Percentiles rank a stretch among this genome's conserved stretches.
These are phyloP conservation scores for Montipora capricornis DNA, from an alignment of 64 coral and sea anemone genomes.

Conservation along the genomic window DNA sequence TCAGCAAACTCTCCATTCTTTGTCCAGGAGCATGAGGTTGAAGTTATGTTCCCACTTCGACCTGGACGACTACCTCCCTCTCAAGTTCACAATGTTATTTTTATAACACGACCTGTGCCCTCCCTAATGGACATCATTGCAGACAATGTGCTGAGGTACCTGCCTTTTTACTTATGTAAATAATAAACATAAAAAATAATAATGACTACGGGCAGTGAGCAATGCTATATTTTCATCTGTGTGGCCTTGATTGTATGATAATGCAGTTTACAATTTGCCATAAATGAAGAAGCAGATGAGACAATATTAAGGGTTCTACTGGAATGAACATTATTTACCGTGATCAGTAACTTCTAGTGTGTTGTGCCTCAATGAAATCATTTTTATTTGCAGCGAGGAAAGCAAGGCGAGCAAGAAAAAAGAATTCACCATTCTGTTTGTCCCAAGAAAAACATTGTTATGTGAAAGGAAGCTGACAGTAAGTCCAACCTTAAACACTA, in stretches of 20 bases:
- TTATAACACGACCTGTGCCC: slow-evolving; percentile 92
- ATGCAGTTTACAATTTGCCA: not conserved
- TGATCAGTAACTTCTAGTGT: not conserved
- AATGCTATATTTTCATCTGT: too few species aligned
- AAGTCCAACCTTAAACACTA: not conserved
- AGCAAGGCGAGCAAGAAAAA: slow-evolving; percentile 88
- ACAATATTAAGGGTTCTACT: not conserved
- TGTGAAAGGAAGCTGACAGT: slow-evolving; percentile 88
- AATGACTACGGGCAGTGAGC: too few species aligned
- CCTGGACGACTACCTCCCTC: slow-evolving; percentile 78
- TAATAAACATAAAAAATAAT: too few species aligned
- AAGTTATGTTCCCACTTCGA: slow-evolving; percentile 90
- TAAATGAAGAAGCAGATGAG: not conserved
- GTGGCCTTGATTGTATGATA: not conserved
- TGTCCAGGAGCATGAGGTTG: slow-evolving; percentile 97
- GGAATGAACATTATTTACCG: not conserved
- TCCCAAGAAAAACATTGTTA: slow-evolving; percentile 93
- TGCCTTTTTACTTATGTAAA: not conserved
- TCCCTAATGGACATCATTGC: slow-evolving; percentile 97
- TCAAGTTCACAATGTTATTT: slow-evolving; percentile 92
- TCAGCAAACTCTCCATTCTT: not conserved
- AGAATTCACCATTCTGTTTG: slow-evolving; percentile 92
- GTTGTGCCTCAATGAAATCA: too few species aligned
- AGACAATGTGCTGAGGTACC: slow-evolving; percentile 89
- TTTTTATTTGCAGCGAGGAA: slow-evolving; percentile 39